Percentiles rank a stretch among this genome's conserved stretches.
phyloP scores from a whole-genome alignment of 2,888 invertebrate genomes.

The Erebia epiphron region DNA sequence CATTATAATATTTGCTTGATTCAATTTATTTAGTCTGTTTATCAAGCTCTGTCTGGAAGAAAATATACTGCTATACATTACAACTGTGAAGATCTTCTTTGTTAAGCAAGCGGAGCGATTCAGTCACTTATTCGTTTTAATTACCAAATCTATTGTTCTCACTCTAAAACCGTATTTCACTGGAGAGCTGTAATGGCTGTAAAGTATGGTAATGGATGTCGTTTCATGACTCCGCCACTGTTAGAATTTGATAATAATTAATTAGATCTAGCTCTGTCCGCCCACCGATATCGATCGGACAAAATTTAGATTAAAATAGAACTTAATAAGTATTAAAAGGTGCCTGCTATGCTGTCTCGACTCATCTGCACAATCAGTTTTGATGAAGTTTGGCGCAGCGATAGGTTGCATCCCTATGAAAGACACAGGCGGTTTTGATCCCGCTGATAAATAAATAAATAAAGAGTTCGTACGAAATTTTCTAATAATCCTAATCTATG shows the following conservation, averaged over 20 bases:
- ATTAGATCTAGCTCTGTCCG: neutral
- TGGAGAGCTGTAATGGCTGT: neutral
- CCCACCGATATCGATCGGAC: neutral
- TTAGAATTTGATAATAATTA: neutral
- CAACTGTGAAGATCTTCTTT: neutral
- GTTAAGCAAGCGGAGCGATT: neutral
- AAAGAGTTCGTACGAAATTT: no score
- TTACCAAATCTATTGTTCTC: conserved; percentile 12
- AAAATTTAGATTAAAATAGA: no score
- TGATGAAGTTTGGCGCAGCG: no score
- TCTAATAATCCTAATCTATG: no score
- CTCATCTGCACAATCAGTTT: no score
- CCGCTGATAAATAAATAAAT: no score
- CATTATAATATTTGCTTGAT: neutral
- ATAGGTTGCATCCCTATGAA: no score
- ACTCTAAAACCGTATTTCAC: conserved; percentile 4
- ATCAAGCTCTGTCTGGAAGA: neutral
- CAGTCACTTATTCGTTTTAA: conserved; percentile 10
- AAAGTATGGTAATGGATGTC: neutral
- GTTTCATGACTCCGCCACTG: neutral
- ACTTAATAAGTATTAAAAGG: no score
- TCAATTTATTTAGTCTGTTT: neutral
- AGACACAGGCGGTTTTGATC: no score
- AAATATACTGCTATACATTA: conserved; percentile 3
- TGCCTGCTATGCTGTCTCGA: no score